Conservation (phyloP, 1,140 invertebrate species). For the Magallana angulata region DNA sequence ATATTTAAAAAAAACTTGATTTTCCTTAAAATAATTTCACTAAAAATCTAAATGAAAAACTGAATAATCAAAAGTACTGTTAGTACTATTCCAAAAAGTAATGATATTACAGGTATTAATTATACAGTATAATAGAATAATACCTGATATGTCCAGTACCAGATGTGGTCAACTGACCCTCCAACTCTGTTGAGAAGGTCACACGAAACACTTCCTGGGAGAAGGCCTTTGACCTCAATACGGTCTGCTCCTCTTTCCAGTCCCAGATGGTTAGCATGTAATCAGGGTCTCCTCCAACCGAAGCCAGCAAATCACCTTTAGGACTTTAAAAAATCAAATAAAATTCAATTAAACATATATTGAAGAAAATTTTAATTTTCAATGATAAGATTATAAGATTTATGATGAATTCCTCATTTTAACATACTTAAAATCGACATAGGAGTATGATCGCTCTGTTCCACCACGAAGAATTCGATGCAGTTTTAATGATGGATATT, state of each 20-base stretch:
- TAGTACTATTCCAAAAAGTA: too few species aligned
- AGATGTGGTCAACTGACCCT: constrained; percentile 87
- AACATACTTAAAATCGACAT: constrained; percentile 87
- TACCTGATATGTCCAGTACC: constrained; percentile 90
- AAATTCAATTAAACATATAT: constrained; percentile 20
- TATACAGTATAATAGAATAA: too few species aligned
- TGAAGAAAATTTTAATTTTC: too few species aligned
- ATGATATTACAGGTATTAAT: too few species aligned
- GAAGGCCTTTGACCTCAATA: constrained; percentile 89
- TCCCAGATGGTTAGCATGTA: constrained; percentile 93
- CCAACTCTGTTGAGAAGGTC: constrained; percentile 88
- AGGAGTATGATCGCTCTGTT: constrained; percentile 86
- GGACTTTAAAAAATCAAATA: constrained; percentile 82
- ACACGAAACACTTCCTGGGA: constrained; percentile 87
- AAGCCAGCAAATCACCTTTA: constrained; percentile 88
- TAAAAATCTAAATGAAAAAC: too few species aligned
- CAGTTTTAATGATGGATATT: constrained; percentile 88
- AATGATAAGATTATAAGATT: too few species aligned
- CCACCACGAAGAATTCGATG: constrained; percentile 87
- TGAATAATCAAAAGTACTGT: too few species aligned
- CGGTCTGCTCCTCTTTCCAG: constrained; percentile 87
- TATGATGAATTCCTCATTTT: not conserved
- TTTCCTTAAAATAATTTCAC: too few species aligned
- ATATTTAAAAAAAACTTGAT: too few species aligned
- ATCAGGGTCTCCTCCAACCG: constrained; percentile 91